These are phyloP conservation scores for Camptogramma bilineatum DNA, from an alignment of 2,888 invertebrate species.

Conservation along the genomic window DNA sequence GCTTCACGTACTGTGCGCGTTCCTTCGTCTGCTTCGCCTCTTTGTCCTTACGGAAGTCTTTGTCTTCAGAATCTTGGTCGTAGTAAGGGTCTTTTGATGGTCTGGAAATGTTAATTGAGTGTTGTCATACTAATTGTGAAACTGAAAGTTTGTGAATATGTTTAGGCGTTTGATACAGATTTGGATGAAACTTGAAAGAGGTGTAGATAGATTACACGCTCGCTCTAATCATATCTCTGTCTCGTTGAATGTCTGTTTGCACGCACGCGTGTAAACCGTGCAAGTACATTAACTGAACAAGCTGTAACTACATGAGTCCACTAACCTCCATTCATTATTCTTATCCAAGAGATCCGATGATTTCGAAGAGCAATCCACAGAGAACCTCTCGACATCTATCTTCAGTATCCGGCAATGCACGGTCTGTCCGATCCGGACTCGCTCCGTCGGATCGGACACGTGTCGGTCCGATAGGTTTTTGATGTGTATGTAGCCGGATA, in stretches of 20 bases:
- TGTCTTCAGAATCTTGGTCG: constrained; percentile 93
- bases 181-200: no score
- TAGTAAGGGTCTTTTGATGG: constrained; percentile 96
- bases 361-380: constrained; percentile 96
- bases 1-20: constrained; percentile 94
- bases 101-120: constrained; percentile 68
- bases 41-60: constrained; percentile 91
- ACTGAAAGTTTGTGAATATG: no score
- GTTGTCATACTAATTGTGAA: neutral
- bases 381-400: constrained; percentile 97
- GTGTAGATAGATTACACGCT: no score
- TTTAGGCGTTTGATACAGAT: no score
- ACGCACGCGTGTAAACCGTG: no score
- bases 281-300: no score
- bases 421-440: constrained; percentile 93
- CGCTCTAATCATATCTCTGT: no score
- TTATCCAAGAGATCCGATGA: constrained; percentile 96
- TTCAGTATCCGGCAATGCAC: constrained; percentile 96
- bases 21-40: constrained; percentile 94
- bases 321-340: constrained; percentile 94
- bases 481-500: constrained; percentile 96
- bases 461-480: constrained; percentile 97
- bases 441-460: constrained; percentile 96
- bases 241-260: no score
- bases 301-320: no score